Evolutionary conservation across 2,888 invertebrate genomes (phyloP).

Genomic region (Molorchus minor): DNA sequence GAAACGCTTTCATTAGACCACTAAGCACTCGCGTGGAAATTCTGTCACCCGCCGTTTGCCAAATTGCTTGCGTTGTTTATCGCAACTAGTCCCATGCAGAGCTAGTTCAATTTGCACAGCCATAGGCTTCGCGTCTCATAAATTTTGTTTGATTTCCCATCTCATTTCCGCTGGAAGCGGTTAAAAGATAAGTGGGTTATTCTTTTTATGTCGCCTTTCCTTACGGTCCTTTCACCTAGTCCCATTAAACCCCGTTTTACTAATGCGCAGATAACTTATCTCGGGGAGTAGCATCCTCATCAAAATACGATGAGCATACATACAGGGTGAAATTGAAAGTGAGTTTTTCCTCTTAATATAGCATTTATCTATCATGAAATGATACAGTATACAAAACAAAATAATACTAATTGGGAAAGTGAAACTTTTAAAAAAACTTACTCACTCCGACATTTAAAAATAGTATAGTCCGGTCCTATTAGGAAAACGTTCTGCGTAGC

Average conservation of each 20-base stretch:
- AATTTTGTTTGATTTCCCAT: conserved; percentile 21
- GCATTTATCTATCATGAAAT: too few relatives aligned
- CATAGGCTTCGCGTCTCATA: conserved; percentile 1
- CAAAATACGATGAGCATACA: conserved; percentile 15
- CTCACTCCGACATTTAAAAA: too few relatives aligned
- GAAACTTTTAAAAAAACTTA: too few relatives aligned
- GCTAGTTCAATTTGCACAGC: background rate
- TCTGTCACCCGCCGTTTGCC: background rate
- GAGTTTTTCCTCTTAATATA: too few relatives aligned
- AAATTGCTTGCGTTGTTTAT: conserved; percentile 3
- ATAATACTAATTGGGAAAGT: too few relatives aligned
- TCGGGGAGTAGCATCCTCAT: conserved; percentile 12
- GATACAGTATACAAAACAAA: too few relatives aligned
- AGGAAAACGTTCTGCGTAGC: too few relatives aligned
- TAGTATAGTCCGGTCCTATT: too few relatives aligned
- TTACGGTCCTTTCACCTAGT: conserved; percentile 15
- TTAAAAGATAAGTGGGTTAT: conserved; percentile 23
- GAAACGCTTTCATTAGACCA: background rate
- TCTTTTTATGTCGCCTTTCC: conserved; percentile 8
- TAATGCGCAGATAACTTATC: conserved; percentile 20
- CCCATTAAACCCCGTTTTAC: conserved; percentile 16
- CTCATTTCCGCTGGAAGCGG: conserved; percentile 15
- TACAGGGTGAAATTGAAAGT: too few relatives aligned
- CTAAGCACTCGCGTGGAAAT: background rate
- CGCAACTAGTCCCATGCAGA: background rate